Evolutionary conservation across 2,888 invertebrate species (phyloP), one percentile per base, ranked within the genome.

Genomic region (Julus scandinavius): DNA sequence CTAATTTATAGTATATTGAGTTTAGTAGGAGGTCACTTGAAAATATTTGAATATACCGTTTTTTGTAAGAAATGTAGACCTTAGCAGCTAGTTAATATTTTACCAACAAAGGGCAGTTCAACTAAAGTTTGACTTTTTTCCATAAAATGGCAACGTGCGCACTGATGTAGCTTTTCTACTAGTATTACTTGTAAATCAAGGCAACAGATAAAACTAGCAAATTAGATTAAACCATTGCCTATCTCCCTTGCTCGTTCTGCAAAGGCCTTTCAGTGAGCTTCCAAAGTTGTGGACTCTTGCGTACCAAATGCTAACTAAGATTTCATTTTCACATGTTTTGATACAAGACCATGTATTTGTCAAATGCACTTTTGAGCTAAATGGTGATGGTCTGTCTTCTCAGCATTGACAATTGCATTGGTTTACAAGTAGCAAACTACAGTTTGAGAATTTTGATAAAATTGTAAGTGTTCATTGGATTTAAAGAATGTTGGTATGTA

Each of bases 401-500:
- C 17, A 72, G 63, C 63, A 72, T 63, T 72, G 20, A 29, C 63
- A 20, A 29, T 72, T 72, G 63, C 63, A 72, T 9, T 72, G 20
- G 20, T 72, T 72, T 72, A 72, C 63, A 72, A 72, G 63, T 6
- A 72, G 63, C 63, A 72, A 20, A 72, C 63, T 58, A n/a, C 58
- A 58, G 17, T 58, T 29, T 72, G 5, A 20, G 20, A 72, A 72
- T 72, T 72, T 72, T 72, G 63, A 72, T 72, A 72, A 72, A 58
- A 72, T 20, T 29, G 54, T 15, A 58, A 58, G 20, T 72, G 63
- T 72, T 45, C 63, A 72, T 72, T 72, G 63, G 63, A 20, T 72
- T 72, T 72, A 72, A 3, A 72, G 5, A 72, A 17, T 72, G 63
- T 72, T 72, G 58, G 58, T 58, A 72, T 72, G 63, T 72, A 72